Base-by-base conservation (phyloP, 2,113 vertebrate genomes). In the Apistogramma diplotaenia region DNA sequence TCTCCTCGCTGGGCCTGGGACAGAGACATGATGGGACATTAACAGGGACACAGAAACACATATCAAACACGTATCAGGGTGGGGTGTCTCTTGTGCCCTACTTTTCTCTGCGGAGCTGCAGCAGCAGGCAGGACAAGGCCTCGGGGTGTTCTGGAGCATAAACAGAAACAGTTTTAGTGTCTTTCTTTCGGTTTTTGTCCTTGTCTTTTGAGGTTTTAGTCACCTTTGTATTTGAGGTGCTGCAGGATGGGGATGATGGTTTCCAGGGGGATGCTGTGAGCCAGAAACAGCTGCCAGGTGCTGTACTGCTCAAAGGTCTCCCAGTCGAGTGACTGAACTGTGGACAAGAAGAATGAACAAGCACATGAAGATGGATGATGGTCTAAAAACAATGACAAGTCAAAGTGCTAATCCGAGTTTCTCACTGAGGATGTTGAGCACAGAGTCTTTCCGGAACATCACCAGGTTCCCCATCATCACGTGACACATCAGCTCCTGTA, bases 281-380 rank as follows among this genome's bases (percentile, higher is more conserved):
- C 98, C 76, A 99, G 95, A 76, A 99, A 99, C 40, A 99, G 96
- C 94, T 99, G 98, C 98, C 98, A 99, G 1, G 98, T 99, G 90
- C 97, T 98, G 90, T 99, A 99, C 91, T 99, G 98, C 89, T 99
- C 98, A 53, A 99, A 99, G 1, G 98, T 99, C 90, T 99, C 98
- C 98, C 98, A 99, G 56, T 99, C 98, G 79, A 99, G 91, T 85
- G 97, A 98, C 91, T 99, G 98, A 83, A 99, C 98, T 99, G 60
- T 43, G 51, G 10, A 77, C 16, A 79, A 4, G 21, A 29, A 8
- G 3, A 19, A n/a, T 25, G 33, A 40, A 23, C 21, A 31, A 51
- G 12, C 0, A 71, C 53, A 75, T 35, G 25, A 43, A 57, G 0
- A 25, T 2, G 55, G 65, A 58, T 13, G 9, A 13, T 1, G 16